Conservation (phyloP, 2,888 invertebrate species). For the Ochropleura leucogaster region DNA sequence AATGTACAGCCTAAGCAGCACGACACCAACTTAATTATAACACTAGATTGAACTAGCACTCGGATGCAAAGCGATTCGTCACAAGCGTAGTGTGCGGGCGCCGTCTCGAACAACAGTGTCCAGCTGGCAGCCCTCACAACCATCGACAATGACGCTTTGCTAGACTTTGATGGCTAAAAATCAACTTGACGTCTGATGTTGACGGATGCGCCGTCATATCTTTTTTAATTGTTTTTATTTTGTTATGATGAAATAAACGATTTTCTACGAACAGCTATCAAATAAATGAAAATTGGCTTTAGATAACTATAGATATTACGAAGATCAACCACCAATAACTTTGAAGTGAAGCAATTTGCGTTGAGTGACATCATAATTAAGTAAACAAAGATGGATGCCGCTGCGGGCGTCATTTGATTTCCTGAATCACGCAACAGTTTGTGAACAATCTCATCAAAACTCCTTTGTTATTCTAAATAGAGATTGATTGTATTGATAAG, state of each 20-base stretch:
- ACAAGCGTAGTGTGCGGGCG: no score
- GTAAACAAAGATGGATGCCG: slow-evolving; percentile 26
- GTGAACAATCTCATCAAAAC: slow-evolving; percentile 11
- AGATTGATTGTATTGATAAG: slow-evolving; percentile 17
- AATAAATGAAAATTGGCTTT: background rate
- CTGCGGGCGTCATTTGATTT: slow-evolving; percentile 16
- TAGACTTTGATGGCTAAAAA: no score
- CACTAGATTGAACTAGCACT: no score
- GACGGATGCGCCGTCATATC: no score
- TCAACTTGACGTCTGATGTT: no score
- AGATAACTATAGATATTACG: background rate
- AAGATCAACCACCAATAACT: slow-evolving; percentile 1
- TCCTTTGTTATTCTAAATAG: slow-evolving; percentile 19
- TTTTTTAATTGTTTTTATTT: no score
- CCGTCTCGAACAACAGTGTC: no score
- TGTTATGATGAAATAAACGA: background rate
- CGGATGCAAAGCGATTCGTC: no score
- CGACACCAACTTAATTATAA: no score
- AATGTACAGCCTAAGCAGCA: no score
- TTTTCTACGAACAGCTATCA: background rate
- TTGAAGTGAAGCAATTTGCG: slow-evolving; percentile 10
- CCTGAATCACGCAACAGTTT: slow-evolving; percentile 15
- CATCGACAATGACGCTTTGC: no score
- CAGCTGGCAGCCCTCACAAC: no score
- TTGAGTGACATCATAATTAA: slow-evolving; percentile 21